Base-by-base conservation (phyloP, 1,140 invertebrate species). In the Globodera rostochiensis region DNA sequence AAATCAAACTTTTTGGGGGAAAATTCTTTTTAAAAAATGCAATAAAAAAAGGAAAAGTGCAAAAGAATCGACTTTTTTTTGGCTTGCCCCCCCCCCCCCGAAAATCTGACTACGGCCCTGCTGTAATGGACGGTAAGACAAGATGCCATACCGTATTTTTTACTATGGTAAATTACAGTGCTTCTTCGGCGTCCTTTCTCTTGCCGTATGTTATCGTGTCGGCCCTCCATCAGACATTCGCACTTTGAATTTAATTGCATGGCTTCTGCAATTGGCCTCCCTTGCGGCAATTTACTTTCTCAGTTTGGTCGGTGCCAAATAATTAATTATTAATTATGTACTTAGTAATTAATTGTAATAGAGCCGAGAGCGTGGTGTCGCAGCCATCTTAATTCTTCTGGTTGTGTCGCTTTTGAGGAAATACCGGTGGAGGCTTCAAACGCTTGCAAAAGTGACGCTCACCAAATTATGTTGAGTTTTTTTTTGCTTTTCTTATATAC, bases 121-220 rank as follows among this genome's bases (percentile, higher is more conserved):
- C 25, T 25, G 25, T 25, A 25, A 25, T 25, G 25, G 25, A 25
- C 25, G 25, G 25, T 25, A 36, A 36, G 36, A 36, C 3, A 36
- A 36, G 36, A 36, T 36, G 36, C 36, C 36, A 36, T 25, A 36
- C 36, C 36, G 36, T 36, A 36, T 36, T 36, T 36, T 36, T 36
- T 36, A 46, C 2, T 36, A 36, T 36, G 36, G 36, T 36, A 36
- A 25, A 6, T 25, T 25, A 7, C 49, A 80, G 79, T 74, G 60
- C 15, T 53, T 81, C 19, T 77, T 71, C 69, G 49, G n/a, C 46
- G 21, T 81, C 50, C 1, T 81, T 80, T 80, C 76, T n/a, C 64
- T 81, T 19, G 80, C 79, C 19, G 76, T 83, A 13, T 83, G 82
- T 53, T 83, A 83, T 50, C 47, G 82, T 21, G 46, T 80, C 25